Evolutionary conservation across 2,113 vertebrate genomes (phyloP).

Genomic region (Grammomys surdaster): DNA sequence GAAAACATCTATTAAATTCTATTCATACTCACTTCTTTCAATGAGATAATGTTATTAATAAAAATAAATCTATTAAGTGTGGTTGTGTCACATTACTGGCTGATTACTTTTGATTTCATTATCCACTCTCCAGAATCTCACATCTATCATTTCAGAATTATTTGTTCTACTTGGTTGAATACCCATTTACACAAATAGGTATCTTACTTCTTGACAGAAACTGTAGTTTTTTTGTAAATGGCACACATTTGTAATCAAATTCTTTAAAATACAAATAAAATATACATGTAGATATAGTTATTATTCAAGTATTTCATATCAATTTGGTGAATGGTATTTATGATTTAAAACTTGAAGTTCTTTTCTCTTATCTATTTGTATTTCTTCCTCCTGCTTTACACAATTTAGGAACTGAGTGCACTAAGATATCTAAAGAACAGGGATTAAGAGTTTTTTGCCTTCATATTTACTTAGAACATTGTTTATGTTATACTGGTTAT

Average conservation of each 20-base stretch:
- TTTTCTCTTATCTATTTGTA: not conserved
- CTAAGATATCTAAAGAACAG: not conserved
- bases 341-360: not conserved
- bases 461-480: not conserved
- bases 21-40: conserved; percentile 45
- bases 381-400: not conserved
- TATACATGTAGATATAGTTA: not conserved
- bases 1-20: conserved; percentile 59
- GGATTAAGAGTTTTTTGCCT: not conserved
- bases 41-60: conserved; percentile 55
- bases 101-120: conserved; percentile 66
- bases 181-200: not conserved
- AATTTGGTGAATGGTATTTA: not conserved
- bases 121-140: not conserved
- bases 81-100: not conserved
- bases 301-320: not conserved
- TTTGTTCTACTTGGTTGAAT: conserved; percentile 59
- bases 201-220: conserved; percentile 10
- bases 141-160: not conserved
- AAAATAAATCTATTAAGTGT: conserved; percentile 63
- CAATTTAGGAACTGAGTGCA: not conserved
- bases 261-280: conserved; percentile 8
- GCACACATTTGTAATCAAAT: not conserved
- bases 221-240: not conserved
- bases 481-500: not conserved